phyloP scores from a whole-genome alignment of 2,797 vertebrate species.

The Manis javanica region DNA sequence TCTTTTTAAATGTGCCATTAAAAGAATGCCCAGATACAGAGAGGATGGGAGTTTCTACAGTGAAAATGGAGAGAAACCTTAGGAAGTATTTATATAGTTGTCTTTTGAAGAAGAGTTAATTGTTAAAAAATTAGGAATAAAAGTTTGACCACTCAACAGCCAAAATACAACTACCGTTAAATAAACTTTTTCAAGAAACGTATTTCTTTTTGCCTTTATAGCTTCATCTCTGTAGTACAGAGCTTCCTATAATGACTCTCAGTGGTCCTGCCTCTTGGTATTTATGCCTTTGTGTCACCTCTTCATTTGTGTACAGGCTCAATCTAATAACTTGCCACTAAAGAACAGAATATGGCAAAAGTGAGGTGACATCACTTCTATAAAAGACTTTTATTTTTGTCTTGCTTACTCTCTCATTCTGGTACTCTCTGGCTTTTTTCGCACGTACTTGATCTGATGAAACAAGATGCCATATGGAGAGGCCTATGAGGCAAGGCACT shows the following conservation, averaged over 20 bases:
- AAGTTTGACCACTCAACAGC: neutral
- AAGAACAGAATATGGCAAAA: conserved; percentile 25
- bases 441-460: neutral
- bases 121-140: conserved; percentile 10
- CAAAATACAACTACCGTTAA: neutral
- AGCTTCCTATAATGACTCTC: neutral
- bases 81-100: conserved; percentile 23
- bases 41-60: conserved; percentile 76
- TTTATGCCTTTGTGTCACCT: neutral
- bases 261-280: neutral
- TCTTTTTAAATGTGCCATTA: conserved; percentile 77
- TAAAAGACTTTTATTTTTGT: neutral
- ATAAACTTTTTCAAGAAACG: neutral
- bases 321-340: neutral
- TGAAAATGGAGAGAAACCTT: conserved; percentile 74
- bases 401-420: neutral
- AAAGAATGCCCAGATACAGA: conserved; percentile 77
- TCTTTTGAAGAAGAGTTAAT: conserved; percentile 37
- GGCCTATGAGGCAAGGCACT: neutral
- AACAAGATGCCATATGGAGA: neutral
- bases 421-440: conserved; percentile 36
- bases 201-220: conserved; percentile 25
- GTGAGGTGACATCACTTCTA: neutral
- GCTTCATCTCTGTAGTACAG: neutral
- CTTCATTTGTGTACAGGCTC: neutral